These are phyloP conservation scores for Myxocyprinus asiaticus DNA, from an alignment of 2,113 vertebrate genomes.

Conservation along the genomic window DNA sequence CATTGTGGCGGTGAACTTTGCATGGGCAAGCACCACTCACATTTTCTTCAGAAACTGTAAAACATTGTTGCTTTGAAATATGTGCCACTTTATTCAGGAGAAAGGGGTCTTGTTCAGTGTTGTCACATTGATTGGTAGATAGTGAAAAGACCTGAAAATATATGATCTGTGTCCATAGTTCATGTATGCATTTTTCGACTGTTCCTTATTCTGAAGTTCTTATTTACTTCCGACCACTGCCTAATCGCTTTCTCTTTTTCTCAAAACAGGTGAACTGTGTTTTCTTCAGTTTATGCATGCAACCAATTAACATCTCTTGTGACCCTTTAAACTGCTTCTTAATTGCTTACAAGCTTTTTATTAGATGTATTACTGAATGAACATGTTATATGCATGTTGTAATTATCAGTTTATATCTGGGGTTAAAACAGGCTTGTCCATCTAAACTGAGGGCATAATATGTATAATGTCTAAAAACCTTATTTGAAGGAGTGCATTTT, in stretches of 20 bases:
- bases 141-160: too few species aligned
- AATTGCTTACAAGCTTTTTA: conserved; percentile 2
- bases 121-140: too few species aligned
- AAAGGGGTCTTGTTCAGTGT: too few species aligned
- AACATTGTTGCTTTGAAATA: too few species aligned
- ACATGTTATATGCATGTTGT: too few species aligned
- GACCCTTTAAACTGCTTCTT: not conserved
- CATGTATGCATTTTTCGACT: not conserved
- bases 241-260: not conserved
- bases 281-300: conserved; percentile 25
- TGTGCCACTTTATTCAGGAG: too few species aligned
- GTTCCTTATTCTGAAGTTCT: not conserved
- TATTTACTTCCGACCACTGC: not conserved
- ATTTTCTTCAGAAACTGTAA: too few species aligned
- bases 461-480: not conserved
- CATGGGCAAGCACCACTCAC: too few species aligned
- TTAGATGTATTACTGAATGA: not conserved
- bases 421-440: not conserved
- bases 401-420: not conserved
- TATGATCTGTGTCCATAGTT: not conserved
- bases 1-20: too few species aligned
- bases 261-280: conserved; percentile 9
- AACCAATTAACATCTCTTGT: conserved; percentile 8
- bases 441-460: not conserved
- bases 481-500: not conserved